phyloP scores from a whole-genome alignment of 2,113 vertebrate genomes.

The Eolophus roseicapilla region DNA sequence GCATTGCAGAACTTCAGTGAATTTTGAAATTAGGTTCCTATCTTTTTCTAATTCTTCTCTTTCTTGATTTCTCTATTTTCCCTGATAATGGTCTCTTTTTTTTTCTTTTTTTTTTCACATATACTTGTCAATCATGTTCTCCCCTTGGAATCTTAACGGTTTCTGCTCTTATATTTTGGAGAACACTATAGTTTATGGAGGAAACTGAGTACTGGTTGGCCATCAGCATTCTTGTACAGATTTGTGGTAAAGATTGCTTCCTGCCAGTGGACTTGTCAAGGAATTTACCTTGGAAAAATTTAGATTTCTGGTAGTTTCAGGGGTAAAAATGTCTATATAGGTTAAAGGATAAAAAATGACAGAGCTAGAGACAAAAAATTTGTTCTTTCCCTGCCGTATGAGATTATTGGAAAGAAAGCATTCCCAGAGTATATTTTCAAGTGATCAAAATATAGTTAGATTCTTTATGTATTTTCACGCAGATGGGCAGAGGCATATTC shows the following conservation, averaged over 20 bases:
- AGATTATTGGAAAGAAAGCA: not conserved
- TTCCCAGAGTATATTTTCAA: not conserved
- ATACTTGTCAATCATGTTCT: not conserved
- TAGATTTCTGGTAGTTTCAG: not conserved
- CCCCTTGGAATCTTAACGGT: not conserved
- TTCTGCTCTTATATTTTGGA: not conserved
- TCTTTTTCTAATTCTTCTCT: not conserved
- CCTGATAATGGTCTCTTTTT: not conserved
- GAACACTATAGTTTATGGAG: not conserved
- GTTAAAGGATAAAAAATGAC: not conserved
- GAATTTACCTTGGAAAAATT: not conserved
- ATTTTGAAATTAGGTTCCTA: slow-evolving; percentile 8
- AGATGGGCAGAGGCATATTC: not conserved
- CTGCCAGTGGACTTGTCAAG: not conserved
- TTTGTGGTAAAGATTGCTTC: not conserved
- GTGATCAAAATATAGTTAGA: not conserved
- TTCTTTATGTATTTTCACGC: not conserved
- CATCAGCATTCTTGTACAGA: not conserved
- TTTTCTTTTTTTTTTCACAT: not conserved
- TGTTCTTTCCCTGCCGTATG: not conserved
- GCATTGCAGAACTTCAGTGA: not conserved
- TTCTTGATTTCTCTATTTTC: not conserved
- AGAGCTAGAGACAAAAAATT: not conserved
- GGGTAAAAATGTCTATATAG: not conserved
- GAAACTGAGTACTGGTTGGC: not conserved